These are phyloP conservation scores for Camelus dromedarius DNA, from an alignment of 2,113 vertebrate species.

Conservation along the genomic window DNA sequence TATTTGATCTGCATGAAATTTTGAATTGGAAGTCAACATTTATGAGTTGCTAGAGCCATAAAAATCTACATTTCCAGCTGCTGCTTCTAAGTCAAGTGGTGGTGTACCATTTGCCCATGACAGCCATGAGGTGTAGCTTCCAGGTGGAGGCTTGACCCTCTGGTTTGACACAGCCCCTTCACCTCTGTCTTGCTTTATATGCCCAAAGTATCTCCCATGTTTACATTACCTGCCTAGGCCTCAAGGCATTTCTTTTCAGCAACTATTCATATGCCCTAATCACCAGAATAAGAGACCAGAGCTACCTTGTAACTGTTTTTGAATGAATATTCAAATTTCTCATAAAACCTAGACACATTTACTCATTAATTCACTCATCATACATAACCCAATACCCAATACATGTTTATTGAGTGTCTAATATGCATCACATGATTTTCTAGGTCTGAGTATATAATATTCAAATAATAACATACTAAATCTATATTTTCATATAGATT, in stretches of 20 bases:
- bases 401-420: not conserved
- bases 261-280: not conserved
- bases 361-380: not conserved
- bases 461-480: not conserved
- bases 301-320: not conserved
- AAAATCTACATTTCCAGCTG: not conserved
- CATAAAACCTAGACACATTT: not conserved
- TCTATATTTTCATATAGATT: not conserved
- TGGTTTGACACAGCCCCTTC: no score
- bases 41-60: not conserved
- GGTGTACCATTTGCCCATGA: not conserved
- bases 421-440: not conserved
- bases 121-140: not conserved
- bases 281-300: not conserved
- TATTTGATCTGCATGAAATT: not conserved
- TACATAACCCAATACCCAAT: not conserved
- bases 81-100: not conserved
- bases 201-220: not conserved
- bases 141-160: not conserved
- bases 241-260: not conserved
- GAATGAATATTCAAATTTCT: not conserved
- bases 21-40: conserved; percentile 5
- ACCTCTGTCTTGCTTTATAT: not conserved
- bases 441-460: not conserved
- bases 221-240: not conserved